Percentiles rank a stretch among this genome's conserved stretches.
phyloP scores from a whole-genome alignment of 2,888 invertebrate species.

The Drosophila parthenogenetica region DNA sequence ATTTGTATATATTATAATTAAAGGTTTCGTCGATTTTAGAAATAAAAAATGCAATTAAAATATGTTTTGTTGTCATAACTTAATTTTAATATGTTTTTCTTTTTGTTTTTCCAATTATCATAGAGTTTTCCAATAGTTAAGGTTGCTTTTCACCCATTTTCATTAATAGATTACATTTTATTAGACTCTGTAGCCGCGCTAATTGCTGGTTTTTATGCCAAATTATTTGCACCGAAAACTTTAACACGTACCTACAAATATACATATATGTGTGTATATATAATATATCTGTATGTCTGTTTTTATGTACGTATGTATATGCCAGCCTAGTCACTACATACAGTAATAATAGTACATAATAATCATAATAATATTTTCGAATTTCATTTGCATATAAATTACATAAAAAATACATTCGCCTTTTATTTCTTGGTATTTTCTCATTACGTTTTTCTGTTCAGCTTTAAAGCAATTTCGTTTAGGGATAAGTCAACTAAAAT shows the following conservation, averaged over 20 bases:
- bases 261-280: conserved; percentile 9
- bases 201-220: conserved; percentile 53
- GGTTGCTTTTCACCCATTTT: conserved; percentile 52
- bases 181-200: conserved; percentile 72
- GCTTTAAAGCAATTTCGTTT: conserved; percentile 48
- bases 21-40: conserved; percentile 23
- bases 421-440: conserved; percentile 21
- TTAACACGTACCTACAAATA: conserved; percentile 53
- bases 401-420: conserved; percentile 77
- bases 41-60: conserved; percentile 56
- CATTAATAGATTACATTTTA: conserved; percentile 50
- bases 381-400: conserved; percentile 50
- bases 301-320: conserved; percentile 26
- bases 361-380: conserved; percentile 15
- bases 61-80: conserved; percentile 66
- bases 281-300: conserved; percentile 8
- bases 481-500: conserved; percentile 43
- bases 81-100: conserved; percentile 65
- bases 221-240: conserved; percentile 60
- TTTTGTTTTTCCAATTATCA: conserved; percentile 6
- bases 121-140: conserved; percentile 70
- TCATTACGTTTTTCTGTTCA: conserved; percentile 32
- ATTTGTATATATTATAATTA: neutral
- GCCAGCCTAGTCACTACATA: conserved; percentile 57
- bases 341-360: conserved; percentile 41